Conservation (phyloP, 2,888 invertebrate genomes). For the Ochropacha duplaris region DNA sequence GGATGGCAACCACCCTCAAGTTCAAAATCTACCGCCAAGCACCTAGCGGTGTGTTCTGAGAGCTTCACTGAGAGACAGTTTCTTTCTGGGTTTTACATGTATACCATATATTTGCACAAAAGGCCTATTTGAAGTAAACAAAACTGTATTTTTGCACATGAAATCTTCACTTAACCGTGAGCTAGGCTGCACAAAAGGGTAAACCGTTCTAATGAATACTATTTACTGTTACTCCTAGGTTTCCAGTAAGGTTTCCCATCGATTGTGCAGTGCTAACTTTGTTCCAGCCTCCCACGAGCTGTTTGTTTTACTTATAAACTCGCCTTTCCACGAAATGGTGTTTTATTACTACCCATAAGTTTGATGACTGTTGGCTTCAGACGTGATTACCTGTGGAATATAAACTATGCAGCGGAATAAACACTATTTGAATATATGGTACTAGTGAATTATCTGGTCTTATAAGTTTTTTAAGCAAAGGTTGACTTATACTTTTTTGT, state of each 20-base stretch:
- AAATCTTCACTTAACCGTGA: no score
- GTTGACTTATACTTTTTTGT: no score
- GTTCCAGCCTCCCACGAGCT: constrained; percentile 41
- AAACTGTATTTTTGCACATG: no score
- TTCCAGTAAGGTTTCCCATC: constrained; percentile 40
- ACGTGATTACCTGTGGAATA: background rate
- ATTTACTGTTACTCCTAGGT: constrained; percentile 28
- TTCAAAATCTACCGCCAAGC: no score
- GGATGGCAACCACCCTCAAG: no score
- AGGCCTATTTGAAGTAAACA: no score
- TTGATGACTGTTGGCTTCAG: constrained; percentile 28
- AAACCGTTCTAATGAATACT: constrained; percentile 37
- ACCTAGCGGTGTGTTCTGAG: no score
- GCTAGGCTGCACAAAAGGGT: constrained; percentile 20
- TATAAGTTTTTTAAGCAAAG: background rate
- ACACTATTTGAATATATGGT: background rate
- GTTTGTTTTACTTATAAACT: constrained; percentile 49
- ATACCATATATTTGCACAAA: no score
- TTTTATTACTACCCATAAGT: constrained; percentile 31
- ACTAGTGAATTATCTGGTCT: background rate
- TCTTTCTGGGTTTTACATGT: no score
- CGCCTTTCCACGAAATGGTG: constrained; percentile 42
- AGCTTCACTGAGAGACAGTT: no score
- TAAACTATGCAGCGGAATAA: background rate
- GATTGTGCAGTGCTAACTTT: constrained; percentile 42